Conservation (phyloP, 2,113 vertebrate species). For the Alectura lathami region DNA sequence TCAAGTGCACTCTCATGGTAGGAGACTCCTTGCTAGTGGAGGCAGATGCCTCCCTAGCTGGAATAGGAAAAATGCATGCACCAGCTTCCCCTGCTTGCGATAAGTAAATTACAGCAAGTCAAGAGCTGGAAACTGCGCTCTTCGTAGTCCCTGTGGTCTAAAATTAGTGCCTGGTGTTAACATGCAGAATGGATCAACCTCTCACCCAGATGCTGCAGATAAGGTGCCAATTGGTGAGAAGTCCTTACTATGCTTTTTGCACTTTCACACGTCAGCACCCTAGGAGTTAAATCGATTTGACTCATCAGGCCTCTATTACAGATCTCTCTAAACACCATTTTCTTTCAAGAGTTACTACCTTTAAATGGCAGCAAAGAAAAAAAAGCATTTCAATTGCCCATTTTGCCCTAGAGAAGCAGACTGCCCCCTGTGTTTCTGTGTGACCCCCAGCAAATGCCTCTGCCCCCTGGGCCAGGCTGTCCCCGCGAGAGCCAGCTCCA, state of each 20-base stretch:
- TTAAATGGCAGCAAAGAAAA: not conserved
- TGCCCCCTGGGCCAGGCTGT: not conserved
- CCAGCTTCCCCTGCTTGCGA: not conserved
- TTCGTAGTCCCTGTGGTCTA: not conserved
- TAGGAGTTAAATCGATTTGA: not conserved
- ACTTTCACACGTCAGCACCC: slow-evolving; percentile 55
- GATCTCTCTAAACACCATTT: not conserved
- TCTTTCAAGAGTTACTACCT: not conserved
- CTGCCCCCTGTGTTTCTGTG: not conserved
- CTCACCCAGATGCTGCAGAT: slow-evolving; percentile 5
- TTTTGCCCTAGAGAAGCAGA: not conserved
- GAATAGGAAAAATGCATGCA: not conserved
- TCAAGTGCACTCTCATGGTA: not conserved
- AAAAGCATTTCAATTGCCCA: not conserved
- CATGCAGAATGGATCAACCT: slow-evolving; percentile 34
- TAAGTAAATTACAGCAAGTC: not conserved
- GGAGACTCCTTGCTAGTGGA: not conserved
- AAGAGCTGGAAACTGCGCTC: not conserved
- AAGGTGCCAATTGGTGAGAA: slow-evolving; percentile 52
- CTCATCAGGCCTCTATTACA: not conserved
- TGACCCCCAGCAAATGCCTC: not conserved
- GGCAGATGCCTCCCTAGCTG: not conserved
- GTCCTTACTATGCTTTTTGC: slow-evolving; percentile 53
- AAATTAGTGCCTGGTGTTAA: slow-evolving; percentile 57
- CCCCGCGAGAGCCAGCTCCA: not conserved